Evolutionary conservation across 2,797 vertebrate species (phyloP), one percentile per base, ranked within the genome.

Genomic region (Lycodopsis pacificus): DNA sequence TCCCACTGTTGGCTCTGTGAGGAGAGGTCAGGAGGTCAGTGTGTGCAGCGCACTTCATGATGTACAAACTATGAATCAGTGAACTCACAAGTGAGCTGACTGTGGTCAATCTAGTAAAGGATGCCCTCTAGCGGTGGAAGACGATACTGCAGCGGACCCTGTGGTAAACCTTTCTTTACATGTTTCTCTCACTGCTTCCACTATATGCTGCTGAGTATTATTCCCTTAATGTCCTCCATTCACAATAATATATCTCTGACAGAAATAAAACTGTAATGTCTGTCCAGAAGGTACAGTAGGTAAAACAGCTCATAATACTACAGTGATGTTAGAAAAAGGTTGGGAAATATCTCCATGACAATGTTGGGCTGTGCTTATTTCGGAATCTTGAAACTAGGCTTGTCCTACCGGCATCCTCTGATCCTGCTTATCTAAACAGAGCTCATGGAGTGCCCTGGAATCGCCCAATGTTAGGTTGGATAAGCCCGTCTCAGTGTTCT

Each of bases 1-100:
- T 75, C 96, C 95, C 49, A 93, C 94, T 7, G 93, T 97, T 0
- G 98, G 98, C 87, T 97, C 98, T 99, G 91, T 54, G 36, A 71
- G 34, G 68, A 76, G 44, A 48, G 13, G 34, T 13, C 25, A 62
- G 0, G 7, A 17, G 10, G 22, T 58, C 22, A 74, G 0, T 42
- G 32, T 6, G 25, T 48, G 22, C 13, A 65, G 19, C 13, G 58
- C 11, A 36, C 27, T 7, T 53, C 3, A 72, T 32, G 3, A 44
- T 15, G 7, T n/a, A 25, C 30, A 58, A 42, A 53, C 44, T 67
- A 7, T 2, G 22, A 71, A 20, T 19, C 34, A 73, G 7, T 3
- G 22, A 73, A 30, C 14, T 42, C 20, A 40, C 12, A 14, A 32
- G 51, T 59, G 51, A 54, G 64, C 36, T n/a, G 42, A 13, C 58